Evolutionary conservation across 2,888 invertebrate species (phyloP).

Genomic region (Cylloceria caligata): DNA sequence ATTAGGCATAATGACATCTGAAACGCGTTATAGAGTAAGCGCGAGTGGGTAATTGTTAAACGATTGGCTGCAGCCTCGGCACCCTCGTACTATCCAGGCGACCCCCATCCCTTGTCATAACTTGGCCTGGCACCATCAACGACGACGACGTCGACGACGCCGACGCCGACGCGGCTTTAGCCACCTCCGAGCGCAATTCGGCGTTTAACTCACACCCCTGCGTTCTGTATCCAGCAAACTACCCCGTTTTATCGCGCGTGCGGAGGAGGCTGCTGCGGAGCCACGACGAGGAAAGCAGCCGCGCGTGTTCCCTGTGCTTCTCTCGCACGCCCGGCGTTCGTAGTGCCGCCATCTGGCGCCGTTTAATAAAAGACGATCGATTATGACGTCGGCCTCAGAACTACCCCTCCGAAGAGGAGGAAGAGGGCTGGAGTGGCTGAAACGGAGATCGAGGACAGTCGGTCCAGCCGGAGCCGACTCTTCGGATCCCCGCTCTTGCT

Average conservation of each 20-base stretch:
- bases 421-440: constrained; percentile 29
- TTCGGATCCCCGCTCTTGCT: background rate
- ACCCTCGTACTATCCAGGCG: constrained; percentile 64
- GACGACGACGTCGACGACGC: constrained; percentile 48
- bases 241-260: constrained; percentile 57
- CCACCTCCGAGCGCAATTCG: constrained; percentile 72
- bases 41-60: constrained; percentile 83
- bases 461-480: constrained; percentile 23
- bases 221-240: constrained; percentile 28
- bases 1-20: constrained; percentile 80
- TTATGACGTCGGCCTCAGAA: constrained; percentile 84
- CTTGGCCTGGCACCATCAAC: constrained; percentile 52
- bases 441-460: constrained; percentile 42
- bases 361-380: constrained; percentile 85
- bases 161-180: constrained; percentile 60
- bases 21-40: constrained; percentile 82
- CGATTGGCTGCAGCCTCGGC: constrained; percentile 81
- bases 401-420: constrained; percentile 75
- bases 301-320: constrained; percentile 52
- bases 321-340: constrained; percentile 39
- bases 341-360: constrained; percentile 82
- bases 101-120: constrained; percentile 29
- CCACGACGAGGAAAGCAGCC: constrained; percentile 40
- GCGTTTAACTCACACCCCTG: constrained; percentile 76
- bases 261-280: constrained; percentile 51